Base-by-base conservation (phyloP, 2,888 invertebrate genomes). In the Rhogogaster chlorosoma region DNA sequence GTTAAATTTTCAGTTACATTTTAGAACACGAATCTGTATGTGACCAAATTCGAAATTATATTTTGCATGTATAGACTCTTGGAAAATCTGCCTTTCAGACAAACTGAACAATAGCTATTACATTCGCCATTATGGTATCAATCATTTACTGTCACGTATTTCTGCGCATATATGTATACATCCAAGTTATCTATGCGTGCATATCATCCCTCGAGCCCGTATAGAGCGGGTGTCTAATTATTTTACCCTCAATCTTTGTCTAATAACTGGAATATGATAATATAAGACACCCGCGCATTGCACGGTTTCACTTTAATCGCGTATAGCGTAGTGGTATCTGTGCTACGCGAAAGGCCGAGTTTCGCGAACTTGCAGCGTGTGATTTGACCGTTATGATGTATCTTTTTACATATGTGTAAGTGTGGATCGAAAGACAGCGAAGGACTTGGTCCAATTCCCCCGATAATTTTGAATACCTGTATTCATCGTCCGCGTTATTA, bases 381-480 rank as follows among this genome's bases (percentile, higher is more conserved):
- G 38, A 49, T 53, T 77, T 53, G 77, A 77, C 77, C 77, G 77
- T 77, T 77, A 77, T 38, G 38, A 42, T 42, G 12, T 73, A 32
- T 26, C 3, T 42, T 42, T 42, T 38, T 70, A n/a, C 36, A 73
- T 12, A 42, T 42, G 53, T 29, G 49, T 53, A n/a, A 26, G 45
- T 45, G 22, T 18, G 26, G 18, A 53, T 45, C 32, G 45, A 77
- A 26, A 53, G 38, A 57, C 15, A n/a, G 18, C 22, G 9, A 80
- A 61, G 57, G 80, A 80, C 80, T 38, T 80, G 80, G 80, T 80
- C 80, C 80, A 57, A 80, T 80, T 80, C 80, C 80, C 18, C 29
- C 38, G 61, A 61, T 80, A 80, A 80, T 80, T 80, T 38, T 80
- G 42, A 80, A 36, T 61, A 12, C 36, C 18, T 26, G 18, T 73